Percentiles rank a stretch among this genome's conserved stretches.
These are phyloP conservation scores for Mallotus villosus DNA, from an alignment of 2,797 vertebrate species.

Conservation along the genomic window DNA sequence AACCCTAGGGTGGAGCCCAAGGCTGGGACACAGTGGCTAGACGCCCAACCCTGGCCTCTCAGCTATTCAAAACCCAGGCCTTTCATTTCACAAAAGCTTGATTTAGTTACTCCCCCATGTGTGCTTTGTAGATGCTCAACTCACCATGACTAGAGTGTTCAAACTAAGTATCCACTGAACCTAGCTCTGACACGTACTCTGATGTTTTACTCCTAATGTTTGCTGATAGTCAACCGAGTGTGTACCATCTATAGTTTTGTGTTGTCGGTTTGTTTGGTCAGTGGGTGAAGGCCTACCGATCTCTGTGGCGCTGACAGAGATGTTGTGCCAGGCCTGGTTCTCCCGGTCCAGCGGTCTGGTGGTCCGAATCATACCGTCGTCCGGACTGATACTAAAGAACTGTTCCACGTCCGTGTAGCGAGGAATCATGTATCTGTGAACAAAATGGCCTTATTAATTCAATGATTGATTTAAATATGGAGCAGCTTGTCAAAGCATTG, in stretches of 20 bases:
- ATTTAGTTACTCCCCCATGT: conserved; percentile 3
- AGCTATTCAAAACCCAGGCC: not conserved
- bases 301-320: conserved; percentile 93
- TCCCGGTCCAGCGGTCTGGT: conserved; percentile 91
- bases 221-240: not conserved
- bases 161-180: not conserved
- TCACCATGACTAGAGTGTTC: not conserved
- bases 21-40: conserved; percentile 32
- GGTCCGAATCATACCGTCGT: conserved; percentile 92
- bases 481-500: not conserved
- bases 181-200: not conserved
- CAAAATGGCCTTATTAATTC: too few relatives aligned
- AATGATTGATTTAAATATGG: not conserved
- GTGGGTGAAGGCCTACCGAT: conserved; percentile 71
- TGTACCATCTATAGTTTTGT: not conserved
- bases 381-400: conserved; percentile 88
- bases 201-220: not conserved
- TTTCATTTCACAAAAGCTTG: not conserved
- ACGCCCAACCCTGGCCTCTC: not conserved
- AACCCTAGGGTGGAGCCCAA: conserved; percentile 68
- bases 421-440: conserved; percentile 91
- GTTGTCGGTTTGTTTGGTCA: conserved; percentile 1
- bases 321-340: conserved; percentile 91
- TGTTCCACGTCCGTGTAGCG: conserved; percentile 95
- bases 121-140: not conserved